Base-by-base conservation (phyloP, 2,113 vertebrate genomes). In the Butorides virescens region DNA sequence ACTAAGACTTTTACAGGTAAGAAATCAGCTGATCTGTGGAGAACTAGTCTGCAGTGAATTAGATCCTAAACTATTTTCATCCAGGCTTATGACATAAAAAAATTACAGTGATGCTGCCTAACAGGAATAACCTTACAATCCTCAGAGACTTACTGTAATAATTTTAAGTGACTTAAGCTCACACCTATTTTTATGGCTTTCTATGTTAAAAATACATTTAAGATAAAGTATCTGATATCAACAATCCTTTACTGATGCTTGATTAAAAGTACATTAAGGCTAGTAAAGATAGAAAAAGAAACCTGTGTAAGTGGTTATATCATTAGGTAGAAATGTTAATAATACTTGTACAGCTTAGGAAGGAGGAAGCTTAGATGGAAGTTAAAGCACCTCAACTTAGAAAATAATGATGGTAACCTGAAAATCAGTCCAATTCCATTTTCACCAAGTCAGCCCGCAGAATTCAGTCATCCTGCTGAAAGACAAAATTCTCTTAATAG, bases 1-100 rank as follows among this genome's bases (percentile, higher is more conserved):
- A 89, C 98, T 99, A 25, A 98, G 99, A 96, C 98, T 99, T 95
- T 95, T 99, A 97, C 99, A 99, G 99, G 99, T 99, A 97, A 94
- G 97, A 76, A 72, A 58, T 42, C 63, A 72, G 61, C 56, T 37
- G 18, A 42, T 89, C 17, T 77, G 13, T 53, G 46, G 27, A 61
- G 49, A 95, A 92, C 44, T 30, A 77, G 23, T 20, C 21, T 22
- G 8, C 14, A 3, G 16, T 23, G 10, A 67, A 72, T 84, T 30
- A 62, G 20, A 5, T 78, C 42, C 15, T 72, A 37, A 75, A 80
- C 10, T 56, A 23, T 22, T 49, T 37, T 26, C 30, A 15, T 68
- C 12, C 49, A 61, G n/a, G 42, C 73, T 53, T 46, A 36, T 55
- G 50, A 82, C 62, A 47, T 25, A 12, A 15, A 50, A 49, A 92